A percentile compares a stretch with the other conserved stretches of the same genome.
Evolutionary conservation across 2,113 vertebrate genomes (phyloP).

Genomic region (Stegostoma tigrinum): DNA sequence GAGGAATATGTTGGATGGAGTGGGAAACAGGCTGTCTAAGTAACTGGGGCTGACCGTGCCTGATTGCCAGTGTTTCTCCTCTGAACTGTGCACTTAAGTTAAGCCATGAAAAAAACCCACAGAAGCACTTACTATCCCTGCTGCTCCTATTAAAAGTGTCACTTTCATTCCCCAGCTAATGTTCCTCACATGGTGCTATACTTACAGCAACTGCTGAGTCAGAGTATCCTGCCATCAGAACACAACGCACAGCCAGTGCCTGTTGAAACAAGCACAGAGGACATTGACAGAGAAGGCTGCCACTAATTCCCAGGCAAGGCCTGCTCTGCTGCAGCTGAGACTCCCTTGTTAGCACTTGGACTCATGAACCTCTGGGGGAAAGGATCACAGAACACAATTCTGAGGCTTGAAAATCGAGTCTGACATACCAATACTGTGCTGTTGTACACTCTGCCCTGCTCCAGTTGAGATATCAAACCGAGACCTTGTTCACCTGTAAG

Average conservation of each 20-base stretch:
- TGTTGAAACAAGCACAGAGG: neutral
- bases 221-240: neutral
- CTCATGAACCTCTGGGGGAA: too few relatives aligned
- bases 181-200: neutral
- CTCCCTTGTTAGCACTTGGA: too few relatives aligned
- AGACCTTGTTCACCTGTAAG: too few relatives aligned
- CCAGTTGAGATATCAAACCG: too few relatives aligned
- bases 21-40: neutral
- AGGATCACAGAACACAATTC: neutral
- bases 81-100: neutral
- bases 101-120: neutral
- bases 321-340: neutral
- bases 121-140: neutral
- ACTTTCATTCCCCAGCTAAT: neutral
- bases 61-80: neutral
- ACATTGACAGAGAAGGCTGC: neutral
- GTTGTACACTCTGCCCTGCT: neutral
- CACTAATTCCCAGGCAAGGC: too few relatives aligned
- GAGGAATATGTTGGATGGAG: neutral
- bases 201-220: neutral
- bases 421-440: neutral
- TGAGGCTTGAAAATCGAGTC: neutral
- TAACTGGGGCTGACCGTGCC: constrained; percentile 11
- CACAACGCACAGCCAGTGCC: neutral
- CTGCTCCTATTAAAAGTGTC: neutral